Evolutionary conservation across 2,113 vertebrate species (phyloP).

Genomic region (Clarias macrocephalus): DNA sequence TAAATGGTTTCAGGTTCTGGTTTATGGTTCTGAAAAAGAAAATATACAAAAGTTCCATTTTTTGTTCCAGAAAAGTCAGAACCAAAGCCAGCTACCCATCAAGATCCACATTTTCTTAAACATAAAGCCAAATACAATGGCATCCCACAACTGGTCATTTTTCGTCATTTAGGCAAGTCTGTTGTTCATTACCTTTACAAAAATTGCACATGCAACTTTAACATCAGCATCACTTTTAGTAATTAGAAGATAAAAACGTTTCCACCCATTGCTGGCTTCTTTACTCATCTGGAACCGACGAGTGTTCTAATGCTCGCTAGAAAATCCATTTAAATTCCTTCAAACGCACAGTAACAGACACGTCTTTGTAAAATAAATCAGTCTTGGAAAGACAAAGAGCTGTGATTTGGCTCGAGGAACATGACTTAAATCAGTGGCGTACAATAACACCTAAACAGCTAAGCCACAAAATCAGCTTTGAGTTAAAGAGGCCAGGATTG

Average conservation of each 20-base stretch:
- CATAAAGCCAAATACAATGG: background rate
- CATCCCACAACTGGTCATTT: background rate
- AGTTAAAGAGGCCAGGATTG: background rate
- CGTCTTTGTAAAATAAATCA: background rate
- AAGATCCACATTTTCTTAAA: background rate
- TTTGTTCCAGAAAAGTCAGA: background rate
- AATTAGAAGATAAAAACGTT: conserved; percentile 3
- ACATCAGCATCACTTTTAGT: background rate
- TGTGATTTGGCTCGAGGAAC: background rate
- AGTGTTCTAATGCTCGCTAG: background rate
- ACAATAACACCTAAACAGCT: background rate
- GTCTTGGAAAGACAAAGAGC: background rate
- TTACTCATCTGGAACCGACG: background rate
- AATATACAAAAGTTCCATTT: background rate
- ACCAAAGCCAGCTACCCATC: conserved; percentile 8
- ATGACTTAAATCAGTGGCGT: background rate
- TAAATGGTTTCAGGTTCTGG: background rate
- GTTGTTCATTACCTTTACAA: conserved; percentile 1
- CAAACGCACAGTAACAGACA: background rate
- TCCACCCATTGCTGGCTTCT: background rate
- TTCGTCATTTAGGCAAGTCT: background rate
- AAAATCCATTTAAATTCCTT: background rate
- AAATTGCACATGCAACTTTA: background rate
- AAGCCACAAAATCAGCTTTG: background rate
- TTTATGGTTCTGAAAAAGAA: background rate